phyloP scores from a whole-genome alignment of 1,140 invertebrate genomes.

The Phenacoccus solenopsis region DNA sequence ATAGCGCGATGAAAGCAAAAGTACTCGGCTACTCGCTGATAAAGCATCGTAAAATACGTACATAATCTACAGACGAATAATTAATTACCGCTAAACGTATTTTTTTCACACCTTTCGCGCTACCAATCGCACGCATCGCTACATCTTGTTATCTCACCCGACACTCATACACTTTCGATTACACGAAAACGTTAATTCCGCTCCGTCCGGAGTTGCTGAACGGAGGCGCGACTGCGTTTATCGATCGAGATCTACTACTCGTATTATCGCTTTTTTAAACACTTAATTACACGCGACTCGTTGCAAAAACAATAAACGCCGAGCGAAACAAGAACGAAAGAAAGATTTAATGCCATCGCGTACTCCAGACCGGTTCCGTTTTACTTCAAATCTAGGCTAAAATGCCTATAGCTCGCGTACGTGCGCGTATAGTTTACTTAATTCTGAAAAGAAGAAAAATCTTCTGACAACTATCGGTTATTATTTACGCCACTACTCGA shows the following conservation, averaged over 20 bases:
- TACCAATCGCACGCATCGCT: no score
- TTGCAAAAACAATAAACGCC: not conserved
- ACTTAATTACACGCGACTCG: not conserved
- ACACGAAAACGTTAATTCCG: no score
- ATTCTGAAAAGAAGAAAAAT: not conserved
- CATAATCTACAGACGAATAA: no score
- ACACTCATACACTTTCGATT: no score
- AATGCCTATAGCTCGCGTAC: not conserved
- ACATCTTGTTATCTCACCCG: no score
- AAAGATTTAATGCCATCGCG: not conserved
- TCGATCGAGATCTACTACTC: not conserved
- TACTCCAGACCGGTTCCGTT: constrained; percentile 6
- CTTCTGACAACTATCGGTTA: not conserved
- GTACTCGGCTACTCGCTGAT: no score
- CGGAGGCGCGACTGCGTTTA: not conserved
- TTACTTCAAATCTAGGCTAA: constrained; percentile 16
- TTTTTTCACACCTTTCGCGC: no score
- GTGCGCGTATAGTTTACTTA: not conserved
- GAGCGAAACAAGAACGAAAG: not conserved
- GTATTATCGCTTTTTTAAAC: not conserved
- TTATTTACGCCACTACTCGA: constrained; percentile 9
- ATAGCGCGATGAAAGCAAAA: no score
- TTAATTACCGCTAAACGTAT: no score
- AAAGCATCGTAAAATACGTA: no score
- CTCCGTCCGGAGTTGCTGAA: no score